A percentile compares a stretch with the other conserved stretches of the same genome.
These are phyloP conservation scores for Leptatherina wallacei DNA, from an alignment of 2,797 vertebrate genomes.

Conservation along the genomic window DNA sequence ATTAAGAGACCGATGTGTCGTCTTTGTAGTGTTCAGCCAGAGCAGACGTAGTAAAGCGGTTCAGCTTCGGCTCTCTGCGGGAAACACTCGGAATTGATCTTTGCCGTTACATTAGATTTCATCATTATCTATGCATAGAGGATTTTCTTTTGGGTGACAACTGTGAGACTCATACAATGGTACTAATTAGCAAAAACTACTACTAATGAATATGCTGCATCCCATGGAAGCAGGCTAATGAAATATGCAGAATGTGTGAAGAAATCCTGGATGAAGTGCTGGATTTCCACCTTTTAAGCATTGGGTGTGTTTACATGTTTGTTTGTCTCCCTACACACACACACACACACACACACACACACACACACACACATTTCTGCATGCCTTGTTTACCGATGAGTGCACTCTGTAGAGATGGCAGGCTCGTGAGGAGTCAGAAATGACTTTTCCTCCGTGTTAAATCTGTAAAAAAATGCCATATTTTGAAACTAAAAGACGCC, in stretches of 20 bases:
- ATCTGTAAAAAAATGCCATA: background rate
- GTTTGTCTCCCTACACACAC: background rate
- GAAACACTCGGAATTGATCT: conserved; percentile 9
- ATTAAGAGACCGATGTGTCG: conserved; percentile 7
- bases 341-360: no score
- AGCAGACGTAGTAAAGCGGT: conserved; percentile 15
- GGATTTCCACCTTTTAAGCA: conserved; percentile 10
- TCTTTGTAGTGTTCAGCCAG: conserved; percentile 26
- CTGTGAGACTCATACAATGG: background rate
- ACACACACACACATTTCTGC: background rate
- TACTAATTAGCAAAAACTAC: conserved; percentile 28
- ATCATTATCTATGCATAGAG: conserved; percentile 43
- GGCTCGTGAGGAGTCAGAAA: background rate
- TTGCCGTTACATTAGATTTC: conserved; percentile 48
- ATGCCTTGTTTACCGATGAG: conserved; percentile 1
- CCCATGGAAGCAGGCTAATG: background rate
- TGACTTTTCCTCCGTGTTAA: background rate
- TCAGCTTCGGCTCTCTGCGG: background rate
- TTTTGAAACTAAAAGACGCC: background rate
- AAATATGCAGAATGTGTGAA: background rate
- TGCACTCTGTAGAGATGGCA: conserved; percentile 2
- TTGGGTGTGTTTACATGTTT: background rate
- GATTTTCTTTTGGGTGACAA: conserved; percentile 17
- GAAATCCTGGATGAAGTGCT: background rate
- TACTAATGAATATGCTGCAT: background rate